Conservation (phyloP, 2,888 invertebrate species). For the Scaptomyza caliginosa region DNA sequence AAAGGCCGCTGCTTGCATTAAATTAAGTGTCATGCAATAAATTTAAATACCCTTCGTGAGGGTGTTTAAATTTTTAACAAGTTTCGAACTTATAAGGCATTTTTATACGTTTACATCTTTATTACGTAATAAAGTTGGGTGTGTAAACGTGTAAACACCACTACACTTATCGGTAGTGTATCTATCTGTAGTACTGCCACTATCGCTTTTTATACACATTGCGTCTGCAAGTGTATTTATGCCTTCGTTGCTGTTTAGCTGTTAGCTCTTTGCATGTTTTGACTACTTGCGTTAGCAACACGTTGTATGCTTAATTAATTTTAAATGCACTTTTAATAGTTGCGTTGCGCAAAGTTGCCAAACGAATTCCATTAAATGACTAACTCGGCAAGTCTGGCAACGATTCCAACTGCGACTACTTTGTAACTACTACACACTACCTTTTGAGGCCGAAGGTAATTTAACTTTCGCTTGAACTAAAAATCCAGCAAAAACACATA, state of each 20-base stretch:
- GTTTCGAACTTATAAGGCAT: neutral
- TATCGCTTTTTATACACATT: too few relatives aligned
- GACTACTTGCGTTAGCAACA: constrained; percentile 31
- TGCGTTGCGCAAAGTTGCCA: constrained; percentile 34
- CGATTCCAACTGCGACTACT: neutral
- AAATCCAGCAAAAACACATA: constrained; percentile 28
- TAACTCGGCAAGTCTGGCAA: constrained; percentile 6
- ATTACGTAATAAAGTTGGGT: too few relatives aligned
- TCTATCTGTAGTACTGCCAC: too few relatives aligned
- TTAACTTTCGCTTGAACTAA: constrained; percentile 52
- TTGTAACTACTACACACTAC: constrained; percentile 27
- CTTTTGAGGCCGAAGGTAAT: constrained; percentile 54
- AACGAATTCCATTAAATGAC: constrained; percentile 40
- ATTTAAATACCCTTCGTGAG: neutral
- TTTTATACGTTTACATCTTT: too few relatives aligned
- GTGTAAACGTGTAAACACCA: too few relatives aligned
- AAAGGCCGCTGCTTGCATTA: neutral
- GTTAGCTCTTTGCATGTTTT: neutral
- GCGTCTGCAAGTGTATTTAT: neutral
- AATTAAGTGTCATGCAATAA: constrained; percentile 28
- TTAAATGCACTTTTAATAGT: constrained; percentile 74
- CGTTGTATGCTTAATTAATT: constrained; percentile 73
- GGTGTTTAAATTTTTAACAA: neutral
- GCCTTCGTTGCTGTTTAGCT: neutral
- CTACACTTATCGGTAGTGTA: too few relatives aligned